Evolutionary conservation across 2,113 vertebrate species (phyloP), one percentile per base, ranked within the genome.

Genomic region (Indri indri): DNA sequence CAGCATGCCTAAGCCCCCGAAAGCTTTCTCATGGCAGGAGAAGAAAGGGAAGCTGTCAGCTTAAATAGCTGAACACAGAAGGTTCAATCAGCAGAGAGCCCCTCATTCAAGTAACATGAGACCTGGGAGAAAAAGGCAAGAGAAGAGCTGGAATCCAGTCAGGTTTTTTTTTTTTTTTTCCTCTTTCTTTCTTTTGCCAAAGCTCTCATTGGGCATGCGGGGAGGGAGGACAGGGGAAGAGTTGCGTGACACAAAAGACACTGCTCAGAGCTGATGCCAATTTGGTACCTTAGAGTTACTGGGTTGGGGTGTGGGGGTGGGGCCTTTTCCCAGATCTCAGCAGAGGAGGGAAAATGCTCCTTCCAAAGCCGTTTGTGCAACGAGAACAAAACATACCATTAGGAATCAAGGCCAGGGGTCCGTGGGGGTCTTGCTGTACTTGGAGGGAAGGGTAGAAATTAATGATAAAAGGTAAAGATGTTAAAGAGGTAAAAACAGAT

Each of bases 61-160:
- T 98, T 97, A 97, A 80, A 98, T 95, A 98, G 98, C 97, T 96
- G 97, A 99, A 97, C 97, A 98, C 95, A 97, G 97, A 98, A 97
- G 94, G 96, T 96, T 98, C 97, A 96, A 92, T 97, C 40, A 84
- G 91, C 95, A 98, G 97, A 98, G 95, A 97, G 97, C 91, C 95
- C 95, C 97, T 96, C 96, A 95, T 97, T 98, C 97, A 98, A 97
- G 98, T 98, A 98, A 98, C 92, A 85, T 97, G 98, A 98, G 98
- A 98, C 95, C 97, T 96, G 66, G 84, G 79, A 54, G 92, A 68
- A 90, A 96, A 89, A 76, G 12, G 12, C 71, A 45, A 88, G 54
- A 14, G 65, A 93, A 88, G 95, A 79, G 8, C 91, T 98, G 96
- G 95, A 98, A 97, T 86, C 37, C 63, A 86, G 94, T 98, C 98